A percentile compares a stretch with the other conserved stretches of the same genome.
These are phyloP conservation scores for Xerus rutilus DNA, from an alignment of 2,797 vertebrate species.

Conservation along the genomic window DNA sequence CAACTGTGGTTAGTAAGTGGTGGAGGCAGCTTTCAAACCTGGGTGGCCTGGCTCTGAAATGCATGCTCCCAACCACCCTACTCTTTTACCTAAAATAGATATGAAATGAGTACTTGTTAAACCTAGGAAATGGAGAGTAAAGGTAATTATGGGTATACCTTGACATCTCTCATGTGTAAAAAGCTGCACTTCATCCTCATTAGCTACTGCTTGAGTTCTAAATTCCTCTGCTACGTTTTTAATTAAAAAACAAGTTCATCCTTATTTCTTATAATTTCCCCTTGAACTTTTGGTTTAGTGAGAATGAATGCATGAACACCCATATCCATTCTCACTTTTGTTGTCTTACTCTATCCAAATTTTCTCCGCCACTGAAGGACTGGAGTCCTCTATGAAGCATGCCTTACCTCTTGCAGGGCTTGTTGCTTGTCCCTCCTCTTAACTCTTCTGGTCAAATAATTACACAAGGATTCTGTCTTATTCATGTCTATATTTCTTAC, in stretches of 20 bases:
- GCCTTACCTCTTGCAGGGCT: not conserved
- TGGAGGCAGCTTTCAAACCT: not conserved
- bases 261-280: not conserved
- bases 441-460: not conserved
- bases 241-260: not conserved
- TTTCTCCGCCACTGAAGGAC: not conserved
- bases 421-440: not conserved
- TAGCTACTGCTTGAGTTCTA: slow-evolving; percentile 23
- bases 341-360: not conserved
- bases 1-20: not conserved
- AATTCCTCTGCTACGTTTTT: not conserved
- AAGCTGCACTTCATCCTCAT: not conserved
- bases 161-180: slow-evolving; percentile 4
- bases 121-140: not conserved
- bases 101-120: not conserved
- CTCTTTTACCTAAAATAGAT: slow-evolving; percentile 43
- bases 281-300: not conserved
- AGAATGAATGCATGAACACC: not conserved
- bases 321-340: not conserved
- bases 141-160: slow-evolving; percentile 43
- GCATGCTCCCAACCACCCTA: not conserved
- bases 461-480: not conserved
- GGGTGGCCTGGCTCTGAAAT: not conserved
- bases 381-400: not conserved
- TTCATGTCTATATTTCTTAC: slow-evolving; percentile 31